A percentile compares a stretch with the other conserved stretches of the same genome.
Evolutionary conservation across 2,113 vertebrate genomes (phyloP).

Genomic region (Dipodomys merriami): DNA sequence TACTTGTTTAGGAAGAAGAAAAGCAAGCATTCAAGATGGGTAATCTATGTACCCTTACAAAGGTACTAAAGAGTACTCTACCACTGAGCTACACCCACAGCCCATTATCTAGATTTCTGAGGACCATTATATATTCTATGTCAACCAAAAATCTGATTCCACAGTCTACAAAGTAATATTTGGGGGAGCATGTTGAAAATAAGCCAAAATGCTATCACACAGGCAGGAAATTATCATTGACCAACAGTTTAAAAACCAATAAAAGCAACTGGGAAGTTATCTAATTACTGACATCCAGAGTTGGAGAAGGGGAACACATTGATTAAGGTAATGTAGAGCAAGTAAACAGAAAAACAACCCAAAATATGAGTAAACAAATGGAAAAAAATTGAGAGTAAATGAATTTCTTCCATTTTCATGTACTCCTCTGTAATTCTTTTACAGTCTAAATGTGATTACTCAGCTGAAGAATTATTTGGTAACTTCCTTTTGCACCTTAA

Average conservation of each 20-base stretch:
- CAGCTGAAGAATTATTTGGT: constrained; percentile 22
- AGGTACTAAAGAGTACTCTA: neutral
- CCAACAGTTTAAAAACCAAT: neutral
- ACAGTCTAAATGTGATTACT: neutral
- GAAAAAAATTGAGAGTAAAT: neutral
- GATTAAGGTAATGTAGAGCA: neutral
- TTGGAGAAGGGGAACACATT: constrained; percentile 12
- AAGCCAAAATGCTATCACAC: constrained; percentile 40
- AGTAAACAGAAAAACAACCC: constrained; percentile 23
- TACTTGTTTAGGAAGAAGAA: neutral
- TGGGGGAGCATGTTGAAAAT: constrained; percentile 3
- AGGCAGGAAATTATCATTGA: constrained; percentile 24
- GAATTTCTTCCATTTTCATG: constrained; percentile 30
- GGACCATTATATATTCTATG: neutral
- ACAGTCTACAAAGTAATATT: constrained; percentile 42
- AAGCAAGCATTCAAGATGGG: constrained; percentile 24
- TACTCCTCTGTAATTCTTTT: constrained; percentile 17
- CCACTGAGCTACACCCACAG: neutral
- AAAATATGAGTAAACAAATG: constrained; percentile 38
- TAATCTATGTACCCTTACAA: neutral
- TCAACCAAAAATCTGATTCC: constrained; percentile 12
- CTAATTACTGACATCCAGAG: neutral
- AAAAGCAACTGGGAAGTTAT: neutral
- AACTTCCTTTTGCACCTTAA: neutral
- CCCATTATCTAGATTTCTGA: neutral